Percentiles rank a stretch among this genome's conserved stretches.
phyloP scores from a whole-genome alignment of 2,113 vertebrate species.

The Climacteris rufus region DNA sequence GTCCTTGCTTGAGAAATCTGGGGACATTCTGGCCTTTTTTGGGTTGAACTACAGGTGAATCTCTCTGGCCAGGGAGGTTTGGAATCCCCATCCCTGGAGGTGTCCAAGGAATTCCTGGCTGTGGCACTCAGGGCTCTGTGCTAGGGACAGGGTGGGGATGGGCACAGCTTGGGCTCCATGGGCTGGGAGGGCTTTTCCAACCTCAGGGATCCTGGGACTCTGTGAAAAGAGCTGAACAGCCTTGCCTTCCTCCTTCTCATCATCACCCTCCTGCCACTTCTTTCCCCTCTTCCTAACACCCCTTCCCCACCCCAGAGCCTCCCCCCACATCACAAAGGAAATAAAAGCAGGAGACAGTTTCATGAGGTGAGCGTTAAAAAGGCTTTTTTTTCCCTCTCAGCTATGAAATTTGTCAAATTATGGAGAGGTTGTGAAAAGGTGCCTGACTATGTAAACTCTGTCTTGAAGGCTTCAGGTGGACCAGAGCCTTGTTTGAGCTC shows the following conservation, averaged over 20 bases:
- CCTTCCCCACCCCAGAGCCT: not conserved
- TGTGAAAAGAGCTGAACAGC: not conserved
- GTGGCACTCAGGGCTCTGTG: not conserved
- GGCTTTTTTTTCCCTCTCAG: not conserved
- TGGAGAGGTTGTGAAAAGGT: not conserved
- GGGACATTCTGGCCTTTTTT: fast-evolving
- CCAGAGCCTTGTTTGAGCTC: slow-evolving; percentile 18
- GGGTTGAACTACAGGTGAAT: not conserved
- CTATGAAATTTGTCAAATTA: not conserved
- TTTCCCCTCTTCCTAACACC: fast-evolving
- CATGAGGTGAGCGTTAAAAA: not conserved
- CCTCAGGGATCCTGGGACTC: not conserved
- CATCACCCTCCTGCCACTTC: not conserved
- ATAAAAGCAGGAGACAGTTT: not conserved
- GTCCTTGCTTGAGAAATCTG: fast-evolving
- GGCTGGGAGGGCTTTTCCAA: not conserved
- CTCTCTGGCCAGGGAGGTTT: not conserved
- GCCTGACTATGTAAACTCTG: not conserved
- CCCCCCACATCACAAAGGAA: not conserved
- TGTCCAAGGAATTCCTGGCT: not conserved
- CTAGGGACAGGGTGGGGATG: fast-evolving
- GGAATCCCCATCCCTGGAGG: not conserved
- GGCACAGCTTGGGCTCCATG: fast-evolving
- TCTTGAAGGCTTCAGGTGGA: not conserved
- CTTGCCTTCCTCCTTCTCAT: no score